Evolutionary conservation across 2,888 invertebrate genomes (phyloP), one percentile per base, ranked within the genome.

Genomic region (Epiblema foenella): DNA sequence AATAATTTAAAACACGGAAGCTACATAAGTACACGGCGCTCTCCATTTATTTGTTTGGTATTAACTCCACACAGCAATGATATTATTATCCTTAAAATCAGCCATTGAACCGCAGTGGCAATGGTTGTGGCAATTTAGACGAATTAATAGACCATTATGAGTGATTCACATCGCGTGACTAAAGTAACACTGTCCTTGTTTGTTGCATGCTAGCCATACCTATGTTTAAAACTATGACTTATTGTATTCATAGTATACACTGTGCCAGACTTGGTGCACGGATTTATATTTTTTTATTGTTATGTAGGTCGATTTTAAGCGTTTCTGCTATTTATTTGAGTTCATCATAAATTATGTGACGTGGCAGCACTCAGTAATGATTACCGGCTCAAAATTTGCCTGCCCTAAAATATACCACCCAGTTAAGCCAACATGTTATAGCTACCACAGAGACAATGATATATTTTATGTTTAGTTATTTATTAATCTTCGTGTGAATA

Each of bases 161-260:
- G 33, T 73, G 72, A 73, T 69, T 68, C 72, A 73, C 42, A 4
- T 69, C 59, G 72, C 72, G 72, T 73, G 68, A 65, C 68, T 54
- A 54, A 18, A 42, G 37, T 42, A 54, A 0, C 58, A 18, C 3
- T 37, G 69, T 54, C 62, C 49, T 65, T 46, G 57, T 51, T 62
- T 37, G 20, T 18, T 52, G 37, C 63, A 56, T 56, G 17, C 37
- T 58, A n/a, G n/a, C n/a, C n/a, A 58, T 58, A 37, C 18, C 18
- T 29, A 15, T 56, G 56, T 56, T 56, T 56, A 56, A n/a, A n/a
- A 56, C 24, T 29, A 29, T 54, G 54, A 54, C 24, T 54, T 24
- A 18, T 24, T 29, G 29, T 24, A 15, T 54, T 15, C 54, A 11
- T 54, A 24, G 29, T 52, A 52, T 12, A 52, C 15, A 5, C 15